Conservation (phyloP, 37 sponge, comb jelly and placozoan genomes). For the Cliona cf. orientalis region DNA sequence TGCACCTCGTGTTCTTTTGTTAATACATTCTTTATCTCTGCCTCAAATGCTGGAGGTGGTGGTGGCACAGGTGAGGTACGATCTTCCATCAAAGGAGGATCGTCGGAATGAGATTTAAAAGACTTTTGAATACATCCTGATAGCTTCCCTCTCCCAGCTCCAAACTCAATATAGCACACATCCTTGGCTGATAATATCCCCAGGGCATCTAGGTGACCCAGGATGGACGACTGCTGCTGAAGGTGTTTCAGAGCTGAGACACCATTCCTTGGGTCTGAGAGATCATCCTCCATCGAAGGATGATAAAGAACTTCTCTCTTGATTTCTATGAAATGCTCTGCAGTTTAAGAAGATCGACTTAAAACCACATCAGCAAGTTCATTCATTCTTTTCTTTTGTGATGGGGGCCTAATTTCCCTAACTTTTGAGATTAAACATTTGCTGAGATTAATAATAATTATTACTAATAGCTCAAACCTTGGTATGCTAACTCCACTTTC, state of each 20-base stretch:
- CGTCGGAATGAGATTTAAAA: neutral
- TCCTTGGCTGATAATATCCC: conserved; percentile 26
- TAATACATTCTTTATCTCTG: too few species aligned
- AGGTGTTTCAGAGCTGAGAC: conserved; percentile 80
- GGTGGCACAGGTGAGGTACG: too few species aligned
- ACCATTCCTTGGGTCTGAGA: conserved; percentile 62
- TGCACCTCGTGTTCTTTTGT: too few species aligned
- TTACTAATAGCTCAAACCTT: neutral
- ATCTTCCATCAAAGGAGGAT: too few species aligned
- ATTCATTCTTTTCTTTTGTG: too few species aligned
- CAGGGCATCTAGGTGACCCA: conserved; percentile 66
- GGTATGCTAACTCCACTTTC: conserved; percentile 38
- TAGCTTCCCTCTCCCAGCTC: conserved; percentile 85
- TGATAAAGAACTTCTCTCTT: conserved; percentile 13
- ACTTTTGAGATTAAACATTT: too few species aligned
- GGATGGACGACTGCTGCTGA: conserved; percentile 84
- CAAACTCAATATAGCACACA: conserved; percentile 85
- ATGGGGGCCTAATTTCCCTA: too few species aligned
- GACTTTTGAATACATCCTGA: conserved; percentile 47
- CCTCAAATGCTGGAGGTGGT: too few species aligned
- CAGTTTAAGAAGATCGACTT: too few species aligned
- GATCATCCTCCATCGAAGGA: conserved; percentile 27
- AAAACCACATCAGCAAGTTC: too few species aligned
- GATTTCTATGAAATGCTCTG: neutral
- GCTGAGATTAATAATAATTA: neutral